A percentile compares a stretch with the other conserved stretches of the same genome.
Evolutionary conservation across 2,797 vertebrate species (phyloP).

Genomic region (Gymnoscopelus microlampas): DNA sequence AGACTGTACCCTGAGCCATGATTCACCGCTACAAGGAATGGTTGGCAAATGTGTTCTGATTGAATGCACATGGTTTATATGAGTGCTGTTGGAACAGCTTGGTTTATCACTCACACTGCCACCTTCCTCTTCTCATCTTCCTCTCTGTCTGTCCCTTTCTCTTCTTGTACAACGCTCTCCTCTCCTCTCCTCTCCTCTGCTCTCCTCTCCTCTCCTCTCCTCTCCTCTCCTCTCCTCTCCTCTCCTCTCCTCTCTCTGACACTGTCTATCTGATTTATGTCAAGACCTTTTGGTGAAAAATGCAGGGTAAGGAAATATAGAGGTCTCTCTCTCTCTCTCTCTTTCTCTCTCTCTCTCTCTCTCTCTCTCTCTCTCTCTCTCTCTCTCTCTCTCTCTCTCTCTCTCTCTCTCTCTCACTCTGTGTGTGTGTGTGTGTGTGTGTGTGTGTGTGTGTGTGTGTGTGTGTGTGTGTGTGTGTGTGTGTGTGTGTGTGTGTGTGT

Average conservation of each 20-base stretch:
- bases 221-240: background rate
- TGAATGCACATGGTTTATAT: background rate
- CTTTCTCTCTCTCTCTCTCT: no score
- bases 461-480: conserved; percentile 3
- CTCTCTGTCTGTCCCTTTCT: conserved; percentile 33
- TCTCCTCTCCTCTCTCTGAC: conserved; percentile 5
- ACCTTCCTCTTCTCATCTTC: conserved; percentile 34
- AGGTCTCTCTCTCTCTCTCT: conserved; percentile 2
- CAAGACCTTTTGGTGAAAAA: conserved; percentile 52
- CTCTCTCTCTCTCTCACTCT: no score
- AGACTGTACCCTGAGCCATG: no score
- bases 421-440: conserved; percentile 12
- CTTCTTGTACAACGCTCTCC: background rate
- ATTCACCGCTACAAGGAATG: no score
- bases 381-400: no score
- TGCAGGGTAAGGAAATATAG: conserved; percentile 64
- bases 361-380: background rate
- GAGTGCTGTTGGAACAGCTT: no score
- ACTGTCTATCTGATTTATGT: conserved; percentile 68
- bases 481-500: conserved; percentile 2
- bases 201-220: background rate
- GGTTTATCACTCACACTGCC: background rate
- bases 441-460: conserved; percentile 2
- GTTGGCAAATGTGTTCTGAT: no score
- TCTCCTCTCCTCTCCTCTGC: conserved; percentile 6